Conservation (phyloP, 35 echinoderm and acorn worm species). For the Heliocidaris tuberculata region DNA sequence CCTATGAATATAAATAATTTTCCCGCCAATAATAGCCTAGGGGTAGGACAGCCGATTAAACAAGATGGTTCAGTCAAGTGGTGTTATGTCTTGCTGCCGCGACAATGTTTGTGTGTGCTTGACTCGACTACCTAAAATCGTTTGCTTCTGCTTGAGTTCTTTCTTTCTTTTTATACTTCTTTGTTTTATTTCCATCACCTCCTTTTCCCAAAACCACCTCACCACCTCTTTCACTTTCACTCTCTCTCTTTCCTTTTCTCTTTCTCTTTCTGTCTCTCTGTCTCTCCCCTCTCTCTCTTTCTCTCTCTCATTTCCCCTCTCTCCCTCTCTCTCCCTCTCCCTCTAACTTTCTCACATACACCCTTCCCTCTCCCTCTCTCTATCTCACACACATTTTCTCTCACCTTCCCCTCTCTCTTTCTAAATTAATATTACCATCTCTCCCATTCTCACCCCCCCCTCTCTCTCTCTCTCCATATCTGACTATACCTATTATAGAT, state of each 20-base stretch:
- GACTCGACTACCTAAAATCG: neutral
- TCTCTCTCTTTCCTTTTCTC: neutral
- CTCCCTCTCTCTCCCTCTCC: too few species aligned
- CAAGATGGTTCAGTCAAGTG: slow-evolving; percentile 30
- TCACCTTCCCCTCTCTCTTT: too few species aligned
- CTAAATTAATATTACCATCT: too few species aligned
- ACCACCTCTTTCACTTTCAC: too few species aligned
- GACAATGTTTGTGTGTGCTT: slow-evolving; percentile 26
- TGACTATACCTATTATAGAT: neutral
- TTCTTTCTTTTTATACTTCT: neutral
- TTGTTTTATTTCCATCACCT: neutral
- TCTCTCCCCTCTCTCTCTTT: too few species aligned
- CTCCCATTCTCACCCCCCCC: too few species aligned
- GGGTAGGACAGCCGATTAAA: slow-evolving; percentile 20
- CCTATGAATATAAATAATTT: slow-evolving; percentile 35
- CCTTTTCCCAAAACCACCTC: too few species aligned
- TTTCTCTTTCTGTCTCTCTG: neutral
- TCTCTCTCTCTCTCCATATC: neutral
- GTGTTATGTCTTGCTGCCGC: slow-evolving; percentile 42
- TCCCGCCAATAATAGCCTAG: neutral
- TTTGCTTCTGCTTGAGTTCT: neutral
- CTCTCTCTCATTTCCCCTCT: too few species aligned
- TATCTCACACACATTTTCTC: too few species aligned
- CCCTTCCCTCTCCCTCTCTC: too few species aligned
- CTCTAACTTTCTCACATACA: too few species aligned